These are phyloP conservation scores for Argyrosomus japonicus DNA, from an alignment of 2,113 vertebrate genomes.

Conservation along the genomic window DNA sequence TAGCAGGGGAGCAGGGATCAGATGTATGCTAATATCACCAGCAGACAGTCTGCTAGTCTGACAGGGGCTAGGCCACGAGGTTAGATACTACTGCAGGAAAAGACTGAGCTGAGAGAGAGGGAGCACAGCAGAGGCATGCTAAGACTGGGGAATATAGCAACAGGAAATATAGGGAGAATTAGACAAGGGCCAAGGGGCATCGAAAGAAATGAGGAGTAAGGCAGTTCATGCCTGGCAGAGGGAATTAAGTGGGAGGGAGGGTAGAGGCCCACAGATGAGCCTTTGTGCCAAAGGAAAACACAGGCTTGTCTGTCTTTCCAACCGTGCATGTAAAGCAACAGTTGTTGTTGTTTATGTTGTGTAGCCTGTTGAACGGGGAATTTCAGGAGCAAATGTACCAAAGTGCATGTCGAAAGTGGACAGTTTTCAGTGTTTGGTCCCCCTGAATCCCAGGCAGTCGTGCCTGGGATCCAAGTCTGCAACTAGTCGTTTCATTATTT, in stretches of 20 bases:
- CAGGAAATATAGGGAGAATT: conserved; percentile 37
- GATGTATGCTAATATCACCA: conserved; percentile 70
- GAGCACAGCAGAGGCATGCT: conserved; percentile 5
- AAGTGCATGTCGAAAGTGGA: neutral
- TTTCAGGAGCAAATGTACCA: conserved; percentile 22
- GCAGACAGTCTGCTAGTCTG: conserved; percentile 65
- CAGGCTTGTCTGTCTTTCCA: conserved; percentile 52
- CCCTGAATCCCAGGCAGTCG: neutral
- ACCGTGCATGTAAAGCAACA: conserved; percentile 58
- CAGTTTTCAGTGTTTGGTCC: neutral
- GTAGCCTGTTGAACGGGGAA: conserved; percentile 42
- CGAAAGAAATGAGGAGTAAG: conserved; percentile 51
- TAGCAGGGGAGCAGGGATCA: conserved; percentile 61
- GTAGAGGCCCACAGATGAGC: conserved; percentile 55
- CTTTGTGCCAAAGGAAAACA: conserved; percentile 63
- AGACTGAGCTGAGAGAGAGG: conserved; percentile 21
- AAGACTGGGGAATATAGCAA: conserved; percentile 17
- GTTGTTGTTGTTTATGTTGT: conserved; percentile 54
- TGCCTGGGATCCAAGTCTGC: too few species aligned
- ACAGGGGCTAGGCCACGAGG: conserved; percentile 50
- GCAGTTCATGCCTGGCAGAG: conserved; percentile 57
- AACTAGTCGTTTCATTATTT: neutral
- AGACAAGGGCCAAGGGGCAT: conserved; percentile 45
- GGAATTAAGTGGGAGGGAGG: conserved; percentile 51
- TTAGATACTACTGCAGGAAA: conserved; percentile 43